Evolutionary conservation across 2,888 invertebrate species (phyloP).

Genomic region (Aleiodes alternator): DNA sequence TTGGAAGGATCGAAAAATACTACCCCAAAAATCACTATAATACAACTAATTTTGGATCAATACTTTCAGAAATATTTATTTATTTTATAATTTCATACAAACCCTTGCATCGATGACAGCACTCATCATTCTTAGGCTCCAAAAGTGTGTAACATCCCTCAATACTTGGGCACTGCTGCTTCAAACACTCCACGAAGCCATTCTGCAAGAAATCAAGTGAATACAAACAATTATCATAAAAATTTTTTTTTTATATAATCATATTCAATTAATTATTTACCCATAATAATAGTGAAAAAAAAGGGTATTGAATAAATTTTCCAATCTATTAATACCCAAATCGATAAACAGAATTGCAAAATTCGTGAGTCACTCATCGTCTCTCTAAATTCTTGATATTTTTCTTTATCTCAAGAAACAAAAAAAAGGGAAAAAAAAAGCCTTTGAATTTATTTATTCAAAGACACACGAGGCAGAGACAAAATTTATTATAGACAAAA

Average conservation of each 20-base stretch:
- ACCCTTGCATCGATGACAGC: constrained; percentile 91
- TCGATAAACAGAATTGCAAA: constrained; percentile 19
- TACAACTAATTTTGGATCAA: too few species aligned
- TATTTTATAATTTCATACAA: constrained; percentile 49
- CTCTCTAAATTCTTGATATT: constrained; percentile 18
- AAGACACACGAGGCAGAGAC: too few species aligned
- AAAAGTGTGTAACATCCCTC: constrained; percentile 89
- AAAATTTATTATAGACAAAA: too few species aligned
- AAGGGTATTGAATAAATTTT: constrained; percentile 19
- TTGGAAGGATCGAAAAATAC: too few species aligned
- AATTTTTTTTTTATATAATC: too few species aligned
- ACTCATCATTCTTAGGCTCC: constrained; percentile 84
- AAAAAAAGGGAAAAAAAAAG: background rate
- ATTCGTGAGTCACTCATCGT: constrained; percentile 26
- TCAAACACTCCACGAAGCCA: constrained; percentile 90
- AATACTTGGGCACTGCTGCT: constrained; percentile 86
- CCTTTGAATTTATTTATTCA: too few species aligned
- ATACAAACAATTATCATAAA: constrained; percentile 4
- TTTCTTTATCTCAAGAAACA: background rate
- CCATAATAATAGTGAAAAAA: background rate
- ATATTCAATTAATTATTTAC: background rate
- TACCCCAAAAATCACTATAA: too few species aligned
- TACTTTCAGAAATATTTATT: too few species aligned
- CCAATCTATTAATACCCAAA: constrained; percentile 11
- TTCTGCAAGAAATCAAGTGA: constrained; percentile 79